Conservation (phyloP, 2,113 vertebrate genomes). For the Formicarius rufipectus region DNA sequence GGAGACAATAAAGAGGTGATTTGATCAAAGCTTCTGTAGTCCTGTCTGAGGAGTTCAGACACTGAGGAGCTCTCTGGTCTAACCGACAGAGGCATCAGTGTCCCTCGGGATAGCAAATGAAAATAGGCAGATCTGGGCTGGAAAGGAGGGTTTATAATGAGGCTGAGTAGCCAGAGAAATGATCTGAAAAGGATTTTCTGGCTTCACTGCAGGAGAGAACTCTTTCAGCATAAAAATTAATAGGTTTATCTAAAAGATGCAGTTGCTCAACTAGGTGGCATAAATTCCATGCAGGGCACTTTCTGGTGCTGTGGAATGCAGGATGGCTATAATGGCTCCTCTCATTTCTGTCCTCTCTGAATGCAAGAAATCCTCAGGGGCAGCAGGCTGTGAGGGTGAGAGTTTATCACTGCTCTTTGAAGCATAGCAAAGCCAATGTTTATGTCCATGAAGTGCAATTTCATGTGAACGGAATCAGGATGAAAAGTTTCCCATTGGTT, state of each 20-base stretch:
- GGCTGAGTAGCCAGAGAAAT: background rate
- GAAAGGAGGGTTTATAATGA: background rate
- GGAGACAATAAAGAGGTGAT: background rate
- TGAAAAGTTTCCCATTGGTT: background rate
- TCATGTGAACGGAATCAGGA: background rate
- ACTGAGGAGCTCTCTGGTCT: background rate
- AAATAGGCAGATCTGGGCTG: background rate
- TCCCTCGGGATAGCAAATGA: background rate
- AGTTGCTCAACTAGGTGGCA: background rate
- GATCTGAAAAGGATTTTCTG: background rate
- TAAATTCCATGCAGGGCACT: background rate
- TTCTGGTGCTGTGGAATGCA: background rate
- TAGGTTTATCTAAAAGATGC: background rate
- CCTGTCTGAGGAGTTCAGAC: background rate
- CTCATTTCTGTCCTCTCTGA: background rate
- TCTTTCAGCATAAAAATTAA: background rate
- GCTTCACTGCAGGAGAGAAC: background rate
- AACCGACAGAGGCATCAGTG: background rate
- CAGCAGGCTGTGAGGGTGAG: background rate
- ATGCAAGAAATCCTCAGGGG: background rate
- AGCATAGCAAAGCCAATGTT: background rate
- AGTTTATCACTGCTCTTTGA: background rate
- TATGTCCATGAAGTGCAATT: background rate
- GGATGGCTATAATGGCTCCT: background rate
- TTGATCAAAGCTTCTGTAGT: background rate